Evolutionary conservation across 2,797 vertebrate genomes (phyloP).

Genomic region (Sciurus vulgaris): DNA sequence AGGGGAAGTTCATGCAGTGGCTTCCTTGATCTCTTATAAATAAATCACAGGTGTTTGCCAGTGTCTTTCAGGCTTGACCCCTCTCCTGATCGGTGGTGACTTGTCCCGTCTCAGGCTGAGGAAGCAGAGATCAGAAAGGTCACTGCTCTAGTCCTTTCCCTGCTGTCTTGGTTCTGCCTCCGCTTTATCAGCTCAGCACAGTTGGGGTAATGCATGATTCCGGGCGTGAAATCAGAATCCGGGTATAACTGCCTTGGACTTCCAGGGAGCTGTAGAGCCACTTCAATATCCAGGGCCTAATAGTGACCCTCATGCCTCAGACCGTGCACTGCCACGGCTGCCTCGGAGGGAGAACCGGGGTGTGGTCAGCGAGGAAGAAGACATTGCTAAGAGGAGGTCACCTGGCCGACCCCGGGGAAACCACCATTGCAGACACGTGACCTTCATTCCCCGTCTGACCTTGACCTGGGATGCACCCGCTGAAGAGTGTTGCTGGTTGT

Average conservation of each 20-base stretch:
- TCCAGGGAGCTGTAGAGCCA: background rate
- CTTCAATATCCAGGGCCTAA: background rate
- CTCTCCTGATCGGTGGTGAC: background rate
- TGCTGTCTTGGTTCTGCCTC: conserved; percentile 38
- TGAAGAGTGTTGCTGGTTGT: background rate
- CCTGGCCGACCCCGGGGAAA: accelerated
- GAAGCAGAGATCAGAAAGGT: conserved; percentile 55
- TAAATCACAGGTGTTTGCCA: background rate
- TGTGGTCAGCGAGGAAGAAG: background rate
- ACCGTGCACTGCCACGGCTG: background rate
- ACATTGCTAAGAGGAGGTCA: background rate
- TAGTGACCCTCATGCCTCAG: background rate
- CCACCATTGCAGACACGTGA: accelerated
- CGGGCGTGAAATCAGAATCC: conserved; percentile 8
- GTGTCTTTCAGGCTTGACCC: background rate
- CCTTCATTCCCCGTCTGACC: background rate
- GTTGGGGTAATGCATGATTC: background rate
- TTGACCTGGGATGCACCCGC: background rate
- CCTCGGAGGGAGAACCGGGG: background rate
- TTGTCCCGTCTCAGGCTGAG: conserved; percentile 33
- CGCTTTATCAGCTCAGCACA: background rate
- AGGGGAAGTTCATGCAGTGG: background rate
- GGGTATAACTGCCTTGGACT: background rate
- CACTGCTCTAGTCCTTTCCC: background rate
- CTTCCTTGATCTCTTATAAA: conserved; percentile 30